Percentiles rank a stretch among this genome's conserved stretches.
Conservation (phyloP, 2,797 vertebrate species). For the Peromyscus eremicus region DNA sequence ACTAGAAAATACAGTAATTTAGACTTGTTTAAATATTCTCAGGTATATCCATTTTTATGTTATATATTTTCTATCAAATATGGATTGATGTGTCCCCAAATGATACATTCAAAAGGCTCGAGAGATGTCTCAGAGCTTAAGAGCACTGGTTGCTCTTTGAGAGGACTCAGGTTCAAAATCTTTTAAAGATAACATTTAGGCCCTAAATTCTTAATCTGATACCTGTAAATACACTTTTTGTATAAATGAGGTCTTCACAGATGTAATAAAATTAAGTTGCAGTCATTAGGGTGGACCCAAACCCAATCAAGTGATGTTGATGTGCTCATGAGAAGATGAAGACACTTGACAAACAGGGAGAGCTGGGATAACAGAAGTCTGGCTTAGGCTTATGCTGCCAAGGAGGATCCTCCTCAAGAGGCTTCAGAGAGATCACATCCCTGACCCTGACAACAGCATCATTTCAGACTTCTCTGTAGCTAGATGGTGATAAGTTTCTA, state of each 20-base stretch:
- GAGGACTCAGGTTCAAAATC: background rate
- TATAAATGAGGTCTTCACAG: background rate
- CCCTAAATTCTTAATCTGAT: background rate
- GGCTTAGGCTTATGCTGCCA: background rate
- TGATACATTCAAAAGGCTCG: background rate
- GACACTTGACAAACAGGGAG: background rate
- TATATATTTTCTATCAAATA: background rate
- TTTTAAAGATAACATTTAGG: background rate
- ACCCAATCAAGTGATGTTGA: background rate
- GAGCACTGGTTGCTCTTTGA: background rate
- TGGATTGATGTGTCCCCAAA: background rate
- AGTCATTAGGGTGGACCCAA: background rate
- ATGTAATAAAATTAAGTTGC: background rate
- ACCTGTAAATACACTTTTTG: background rate
- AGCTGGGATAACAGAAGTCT: background rate
- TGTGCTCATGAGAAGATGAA: background rate
- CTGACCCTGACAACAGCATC: background rate
- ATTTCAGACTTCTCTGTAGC: background rate
- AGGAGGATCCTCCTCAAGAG: background rate
- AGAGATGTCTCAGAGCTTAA: background rate
- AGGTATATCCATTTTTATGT: conserved; percentile 16
- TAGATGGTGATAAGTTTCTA: background rate
- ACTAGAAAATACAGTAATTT: background rate
- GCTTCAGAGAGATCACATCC: background rate
- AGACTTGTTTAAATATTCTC: background rate